A percentile compares a stretch with the other conserved stretches of the same genome.
These are phyloP conservation scores for Aplocera efformata DNA, from an alignment of 2,888 invertebrate genomes.

Conservation along the genomic window DNA sequence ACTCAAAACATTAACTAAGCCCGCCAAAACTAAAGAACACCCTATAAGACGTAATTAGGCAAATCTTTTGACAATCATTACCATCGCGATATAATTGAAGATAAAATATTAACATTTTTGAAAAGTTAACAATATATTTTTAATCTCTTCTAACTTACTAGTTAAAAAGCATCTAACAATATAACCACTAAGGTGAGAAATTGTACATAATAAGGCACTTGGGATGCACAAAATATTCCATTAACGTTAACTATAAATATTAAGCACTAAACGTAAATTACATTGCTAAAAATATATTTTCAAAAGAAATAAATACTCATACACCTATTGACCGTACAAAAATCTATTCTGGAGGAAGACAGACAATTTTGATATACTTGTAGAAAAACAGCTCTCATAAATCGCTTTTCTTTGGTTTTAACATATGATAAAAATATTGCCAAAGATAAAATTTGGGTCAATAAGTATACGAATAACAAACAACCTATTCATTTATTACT, in stretches of 20 bases:
- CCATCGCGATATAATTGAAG: constrained; percentile 33
- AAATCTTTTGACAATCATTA: constrained; percentile 47
- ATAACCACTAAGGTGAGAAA: constrained; percentile 69
- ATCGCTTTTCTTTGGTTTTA: constrained; percentile 69
- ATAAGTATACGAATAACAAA: constrained; percentile 60
- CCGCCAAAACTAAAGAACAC: constrained; percentile 42
- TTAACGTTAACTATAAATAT: constrained; percentile 62
- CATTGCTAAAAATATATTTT: constrained; percentile 56
- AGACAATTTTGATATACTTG: constrained; percentile 42
- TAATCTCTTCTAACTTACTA: constrained; percentile 75
- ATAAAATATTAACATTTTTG: constrained; percentile 73
- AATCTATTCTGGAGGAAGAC: constrained; percentile 55
- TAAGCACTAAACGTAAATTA: constrained; percentile 70
- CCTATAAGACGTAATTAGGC: constrained; percentile 36
- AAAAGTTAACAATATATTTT: constrained; percentile 80
- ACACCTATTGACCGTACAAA: constrained; percentile 55
- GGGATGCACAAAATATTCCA: constrained; percentile 64
- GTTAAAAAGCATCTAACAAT: constrained; percentile 69
- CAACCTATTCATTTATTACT: constrained; percentile 51
- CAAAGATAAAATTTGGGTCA: constrained; percentile 52
- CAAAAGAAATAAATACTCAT: constrained; percentile 46
- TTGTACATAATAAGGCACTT: constrained; percentile 79
- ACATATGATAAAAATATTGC: constrained; percentile 51
- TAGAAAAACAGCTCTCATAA: constrained; percentile 51
- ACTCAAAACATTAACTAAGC: constrained; percentile 46